These are phyloP conservation scores for Scaptodrosophila latifasciaeformis DNA, from an alignment of 2,888 invertebrate species.

Conservation along the genomic window DNA sequence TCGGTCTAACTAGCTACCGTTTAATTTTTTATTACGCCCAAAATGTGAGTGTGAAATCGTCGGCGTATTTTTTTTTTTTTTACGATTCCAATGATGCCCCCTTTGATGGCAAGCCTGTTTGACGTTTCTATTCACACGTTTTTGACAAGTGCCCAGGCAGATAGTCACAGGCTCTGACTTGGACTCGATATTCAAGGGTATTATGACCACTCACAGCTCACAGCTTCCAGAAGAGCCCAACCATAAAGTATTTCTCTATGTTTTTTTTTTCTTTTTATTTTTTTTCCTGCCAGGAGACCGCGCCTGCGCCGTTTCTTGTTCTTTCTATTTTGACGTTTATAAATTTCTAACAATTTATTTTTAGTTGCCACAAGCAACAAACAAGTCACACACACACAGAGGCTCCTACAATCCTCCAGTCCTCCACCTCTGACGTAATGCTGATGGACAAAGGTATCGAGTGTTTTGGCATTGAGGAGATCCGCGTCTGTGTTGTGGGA, in stretches of 20 bases:
- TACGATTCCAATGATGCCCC: slow-evolving; percentile 12
- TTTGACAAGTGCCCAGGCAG: slow-evolving; percentile 43
- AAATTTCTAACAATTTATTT: slow-evolving; percentile 66
- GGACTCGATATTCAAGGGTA: neutral
- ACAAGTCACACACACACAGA: too few relatives aligned
- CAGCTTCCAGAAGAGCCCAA: neutral
- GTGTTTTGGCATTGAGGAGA: too few relatives aligned
- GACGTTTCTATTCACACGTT: slow-evolving; percentile 64
- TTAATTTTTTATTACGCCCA: slow-evolving; percentile 64
- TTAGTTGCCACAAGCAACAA: too few relatives aligned
- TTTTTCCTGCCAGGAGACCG: neutral
- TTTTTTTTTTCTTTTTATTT: slow-evolving; percentile 7
- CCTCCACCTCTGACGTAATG: slow-evolving; percentile 49
- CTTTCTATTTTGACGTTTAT: slow-evolving; percentile 70
- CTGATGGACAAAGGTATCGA: slow-evolving; percentile 61
- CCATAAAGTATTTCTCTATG: slow-evolving; percentile 48
- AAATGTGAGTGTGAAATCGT: slow-evolving; percentile 56
- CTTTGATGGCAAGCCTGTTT: slow-evolving; percentile 37
- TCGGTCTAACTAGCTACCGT: slow-evolving; percentile 67
- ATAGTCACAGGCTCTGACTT: neutral
- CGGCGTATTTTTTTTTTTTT: slow-evolving; percentile 38
- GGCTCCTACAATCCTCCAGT: too few relatives aligned
- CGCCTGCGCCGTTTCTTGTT: slow-evolving; percentile 3
- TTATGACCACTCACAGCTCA: slow-evolving; percentile 38
- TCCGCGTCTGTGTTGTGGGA: slow-evolving; percentile 44